phyloP scores from a whole-genome alignment of 2,797 vertebrate genomes.

The Pteropus rufus region DNA sequence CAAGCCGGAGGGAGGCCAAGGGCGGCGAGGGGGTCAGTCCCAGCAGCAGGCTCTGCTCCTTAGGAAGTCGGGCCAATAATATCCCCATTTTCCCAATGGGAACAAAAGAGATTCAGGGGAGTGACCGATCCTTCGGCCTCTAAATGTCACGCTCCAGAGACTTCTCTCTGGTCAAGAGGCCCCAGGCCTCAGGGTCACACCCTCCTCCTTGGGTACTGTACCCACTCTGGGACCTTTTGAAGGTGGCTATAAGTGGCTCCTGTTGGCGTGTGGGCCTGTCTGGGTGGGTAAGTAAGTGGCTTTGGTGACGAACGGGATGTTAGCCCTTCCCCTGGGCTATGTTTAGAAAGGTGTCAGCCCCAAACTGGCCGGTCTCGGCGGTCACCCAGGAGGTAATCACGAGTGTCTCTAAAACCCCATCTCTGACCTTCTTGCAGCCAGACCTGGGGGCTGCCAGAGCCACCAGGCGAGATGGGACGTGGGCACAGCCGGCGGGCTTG shows the following conservation, averaged over 20 bases:
- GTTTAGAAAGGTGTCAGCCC: constrained; percentile 73
- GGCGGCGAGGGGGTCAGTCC: rapidly evolving
- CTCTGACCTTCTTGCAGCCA: constrained; percentile 38
- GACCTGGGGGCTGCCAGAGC: background rate
- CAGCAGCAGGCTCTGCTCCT: background rate
- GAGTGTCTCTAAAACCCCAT: constrained; percentile 62
- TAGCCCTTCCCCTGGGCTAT: constrained; percentile 33
- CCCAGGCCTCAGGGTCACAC: background rate
- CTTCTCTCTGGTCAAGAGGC: background rate
- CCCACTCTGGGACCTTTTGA: constrained; percentile 49
- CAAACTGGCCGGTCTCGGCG: background rate
- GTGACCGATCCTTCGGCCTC: rapidly evolving
- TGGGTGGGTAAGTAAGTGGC: constrained; percentile 62
- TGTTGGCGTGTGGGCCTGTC: constrained; percentile 42
- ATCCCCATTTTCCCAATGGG: rapidly evolving
- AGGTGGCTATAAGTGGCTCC: constrained; percentile 67
- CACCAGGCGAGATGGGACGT: rapidly evolving
- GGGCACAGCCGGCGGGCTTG: background rate
- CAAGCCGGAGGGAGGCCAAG: background rate
- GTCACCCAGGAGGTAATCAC: constrained; percentile 64
- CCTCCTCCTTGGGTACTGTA: background rate
- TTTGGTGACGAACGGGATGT: constrained; percentile 71
- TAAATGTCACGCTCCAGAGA: background rate
- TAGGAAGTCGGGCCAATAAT: rapidly evolving
- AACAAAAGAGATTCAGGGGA: background rate